Percentiles rank a stretch among this genome's conserved stretches.
These are phyloP conservation scores for Cecidostiba fungosa DNA, from an alignment of 2,888 invertebrate genomes.

Conservation along the genomic window DNA sequence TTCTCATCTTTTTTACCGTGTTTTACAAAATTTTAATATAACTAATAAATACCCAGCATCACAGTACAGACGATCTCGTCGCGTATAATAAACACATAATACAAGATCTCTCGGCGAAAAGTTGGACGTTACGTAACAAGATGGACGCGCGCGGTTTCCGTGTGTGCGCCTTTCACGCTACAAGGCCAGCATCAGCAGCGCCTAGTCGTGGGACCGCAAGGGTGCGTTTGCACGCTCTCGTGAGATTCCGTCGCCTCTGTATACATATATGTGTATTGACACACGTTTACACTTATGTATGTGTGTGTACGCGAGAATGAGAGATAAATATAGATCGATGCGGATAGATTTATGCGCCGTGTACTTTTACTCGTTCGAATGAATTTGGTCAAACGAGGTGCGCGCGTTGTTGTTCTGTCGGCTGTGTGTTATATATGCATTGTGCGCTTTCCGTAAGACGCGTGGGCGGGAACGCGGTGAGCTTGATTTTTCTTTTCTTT, in stretches of 20 bases:
- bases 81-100: too few relatives aligned
- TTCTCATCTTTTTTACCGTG: background rate
- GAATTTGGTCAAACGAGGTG: conserved; percentile 32
- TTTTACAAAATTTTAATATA: too few relatives aligned
- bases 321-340: conserved; percentile 57
- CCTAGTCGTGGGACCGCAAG: conserved; percentile 59
- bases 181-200: conserved; percentile 71
- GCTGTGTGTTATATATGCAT: background rate
- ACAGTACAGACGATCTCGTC: too few relatives aligned
- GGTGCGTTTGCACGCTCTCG: conserved; percentile 55
- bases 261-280: background rate
- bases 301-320: background rate
- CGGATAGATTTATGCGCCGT: conserved; percentile 49
- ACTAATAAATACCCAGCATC: background rate
- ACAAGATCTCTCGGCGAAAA: conserved; percentile 75
- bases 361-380: conserved; percentile 40
- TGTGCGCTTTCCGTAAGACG: too few relatives aligned
- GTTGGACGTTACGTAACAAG: conserved; percentile 78
- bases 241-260: conserved; percentile 27
- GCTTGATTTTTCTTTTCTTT: too few relatives aligned
- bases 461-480: too few relatives aligned
- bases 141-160: conserved; percentile 76
- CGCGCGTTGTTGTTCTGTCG: background rate
- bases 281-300: background rate
- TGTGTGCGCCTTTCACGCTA: conserved; percentile 77